Percentiles rank a stretch among this genome's conserved stretches.
Conservation (phyloP, 1,140 invertebrate species). For the Heliconius eleuchia region DNA sequence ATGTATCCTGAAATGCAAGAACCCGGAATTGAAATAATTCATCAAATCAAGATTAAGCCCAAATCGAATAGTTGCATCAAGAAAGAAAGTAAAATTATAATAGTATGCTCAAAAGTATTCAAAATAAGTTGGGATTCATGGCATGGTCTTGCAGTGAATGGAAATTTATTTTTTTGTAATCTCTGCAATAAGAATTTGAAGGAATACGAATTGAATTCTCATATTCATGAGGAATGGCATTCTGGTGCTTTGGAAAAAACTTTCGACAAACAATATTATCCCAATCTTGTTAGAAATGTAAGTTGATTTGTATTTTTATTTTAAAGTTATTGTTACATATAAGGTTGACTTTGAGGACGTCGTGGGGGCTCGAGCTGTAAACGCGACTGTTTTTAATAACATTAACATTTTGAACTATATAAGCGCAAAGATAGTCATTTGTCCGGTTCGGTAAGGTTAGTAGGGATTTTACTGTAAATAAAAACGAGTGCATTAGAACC, state of each 20-base stretch:
- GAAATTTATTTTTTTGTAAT: background rate
- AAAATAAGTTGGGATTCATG: conserved; percentile 42
- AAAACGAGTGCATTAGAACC: background rate
- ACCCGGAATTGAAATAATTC: background rate
- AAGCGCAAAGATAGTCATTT: too few relatives aligned
- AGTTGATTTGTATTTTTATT: background rate
- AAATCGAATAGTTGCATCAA: background rate
- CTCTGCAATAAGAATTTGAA: background rate
- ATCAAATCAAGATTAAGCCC: background rate
- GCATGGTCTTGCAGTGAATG: conserved; percentile 30
- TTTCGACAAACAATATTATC: conserved; percentile 2
- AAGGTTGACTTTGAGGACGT: too few relatives aligned
- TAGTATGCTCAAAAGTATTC: conserved; percentile 18
- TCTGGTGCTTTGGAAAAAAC: background rate
- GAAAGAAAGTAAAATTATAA: conserved; percentile 42
- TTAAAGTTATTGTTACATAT: background rate
- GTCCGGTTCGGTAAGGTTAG: too few relatives aligned
- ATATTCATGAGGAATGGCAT: background rate
- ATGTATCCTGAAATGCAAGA: background rate
- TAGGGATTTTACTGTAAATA: too few relatives aligned
- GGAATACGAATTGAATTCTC: background rate
- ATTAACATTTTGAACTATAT: too few relatives aligned
- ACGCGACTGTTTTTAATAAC: too few relatives aligned
- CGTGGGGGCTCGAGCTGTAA: too few relatives aligned
- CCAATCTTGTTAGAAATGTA: conserved; percentile 5